A percentile compares a stretch with the other conserved stretches of the same genome.
These are phyloP conservation scores for Aramus guarauna DNA, from an alignment of 2,113 vertebrate genomes.

Conservation along the genomic window DNA sequence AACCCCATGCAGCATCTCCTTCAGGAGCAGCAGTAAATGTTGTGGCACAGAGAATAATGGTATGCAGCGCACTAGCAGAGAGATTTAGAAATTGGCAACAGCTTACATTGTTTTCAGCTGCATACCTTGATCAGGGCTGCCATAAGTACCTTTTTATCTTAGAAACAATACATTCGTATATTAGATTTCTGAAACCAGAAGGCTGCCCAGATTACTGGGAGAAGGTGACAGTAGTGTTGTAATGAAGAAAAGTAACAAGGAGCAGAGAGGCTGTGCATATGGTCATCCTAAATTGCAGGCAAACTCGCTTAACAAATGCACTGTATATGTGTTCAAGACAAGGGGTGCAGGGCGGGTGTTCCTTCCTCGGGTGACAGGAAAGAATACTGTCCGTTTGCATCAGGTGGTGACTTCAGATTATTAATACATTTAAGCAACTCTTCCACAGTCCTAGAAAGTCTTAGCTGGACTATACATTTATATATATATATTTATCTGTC, in stretches of 20 bases:
- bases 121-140: neutral
- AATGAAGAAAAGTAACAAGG: neutral
- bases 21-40: neutral
- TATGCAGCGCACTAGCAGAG: neutral
- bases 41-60: neutral
- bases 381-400: neutral
- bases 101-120: neutral
- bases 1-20: neutral
- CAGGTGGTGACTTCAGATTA: neutral
- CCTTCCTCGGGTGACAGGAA: neutral
- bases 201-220: neutral
- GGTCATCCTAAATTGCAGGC: neutral
- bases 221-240: neutral
- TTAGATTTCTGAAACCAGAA: neutral
- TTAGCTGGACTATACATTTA: neutral
- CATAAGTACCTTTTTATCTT: neutral
- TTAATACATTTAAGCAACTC: neutral
- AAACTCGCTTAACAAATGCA: neutral
- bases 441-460: neutral
- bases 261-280: neutral
- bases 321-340: neutral
- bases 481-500: too few relatives aligned
- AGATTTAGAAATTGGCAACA: neutral
- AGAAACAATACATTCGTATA: neutral
- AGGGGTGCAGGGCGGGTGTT: neutral